Percentiles rank a stretch among this genome's conserved stretches.
Evolutionary conservation across 2,113 vertebrate genomes (phyloP).

Genomic region (Ahaetulla prasina): DNA sequence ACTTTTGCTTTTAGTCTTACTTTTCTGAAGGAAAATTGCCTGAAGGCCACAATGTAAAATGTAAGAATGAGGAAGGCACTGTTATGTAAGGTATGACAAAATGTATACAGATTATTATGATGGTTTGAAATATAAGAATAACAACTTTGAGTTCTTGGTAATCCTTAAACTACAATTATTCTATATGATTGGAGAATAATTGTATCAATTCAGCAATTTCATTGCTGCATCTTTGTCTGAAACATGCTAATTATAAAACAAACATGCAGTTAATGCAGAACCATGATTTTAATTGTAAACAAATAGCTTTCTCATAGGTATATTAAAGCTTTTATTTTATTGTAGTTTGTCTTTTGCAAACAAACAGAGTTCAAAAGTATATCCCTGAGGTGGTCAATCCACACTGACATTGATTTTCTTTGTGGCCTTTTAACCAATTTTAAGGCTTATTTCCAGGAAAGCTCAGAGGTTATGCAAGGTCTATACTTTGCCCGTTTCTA

Average conservation of each 20-base stretch:
- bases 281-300: not conserved
- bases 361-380: not conserved
- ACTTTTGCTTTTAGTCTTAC: constrained; percentile 13
- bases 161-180: not conserved
- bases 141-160: not conserved
- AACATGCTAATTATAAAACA: constrained; percentile 24
- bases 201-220: constrained; percentile 29
- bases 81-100: constrained; percentile 9
- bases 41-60: not conserved
- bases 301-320: not conserved
- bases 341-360: not conserved
- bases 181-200: not conserved
- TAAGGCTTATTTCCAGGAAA: not conserved
- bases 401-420: not conserved
- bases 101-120: constrained; percentile 1
- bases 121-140: constrained; percentile 37
- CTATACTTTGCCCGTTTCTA: not conserved
- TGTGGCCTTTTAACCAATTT: not conserved
- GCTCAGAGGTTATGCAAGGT: not conserved
- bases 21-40: constrained; percentile 13
- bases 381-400: not conserved
- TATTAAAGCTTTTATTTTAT: not conserved
- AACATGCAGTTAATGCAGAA: constrained; percentile 8
- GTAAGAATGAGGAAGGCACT: constrained; percentile 23
- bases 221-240: constrained; percentile 2